These are phyloP conservation scores for Hipparchia sbordonii DNA, from an alignment of 2,888 invertebrate species.

Conservation along the genomic window DNA sequence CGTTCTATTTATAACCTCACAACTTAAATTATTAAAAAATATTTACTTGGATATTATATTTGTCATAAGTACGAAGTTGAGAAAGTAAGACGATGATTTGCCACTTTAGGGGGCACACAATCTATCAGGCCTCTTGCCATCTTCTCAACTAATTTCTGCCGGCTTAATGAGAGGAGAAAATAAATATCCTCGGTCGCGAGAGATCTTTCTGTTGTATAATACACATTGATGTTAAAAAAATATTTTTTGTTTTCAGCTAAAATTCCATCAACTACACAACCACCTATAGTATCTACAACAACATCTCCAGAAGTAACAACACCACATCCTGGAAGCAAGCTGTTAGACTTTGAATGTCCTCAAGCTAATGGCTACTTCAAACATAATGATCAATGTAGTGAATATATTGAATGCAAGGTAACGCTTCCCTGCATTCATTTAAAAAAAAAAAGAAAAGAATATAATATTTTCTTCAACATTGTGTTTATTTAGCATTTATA, in stretches of 20 bases:
- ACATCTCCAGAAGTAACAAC: not conserved
- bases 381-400: not conserved
- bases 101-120: no score
- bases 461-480: not conserved
- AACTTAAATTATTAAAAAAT: no score
- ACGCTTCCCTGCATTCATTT: not conserved
- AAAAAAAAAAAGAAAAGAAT: no score
- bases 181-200: no score
- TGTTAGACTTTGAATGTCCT: not conserved
- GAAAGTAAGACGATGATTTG: no score
- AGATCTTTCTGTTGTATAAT: no score
- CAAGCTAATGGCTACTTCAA: constrained; percentile 5
- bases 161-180: no score
- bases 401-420: constrained; percentile 18
- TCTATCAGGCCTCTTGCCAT: no score
- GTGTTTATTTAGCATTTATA: not conserved
- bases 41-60: no score
- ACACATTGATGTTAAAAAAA: not conserved
- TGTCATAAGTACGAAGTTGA: no score
- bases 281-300: not conserved
- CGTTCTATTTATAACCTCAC: no score
- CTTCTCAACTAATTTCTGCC: no score
- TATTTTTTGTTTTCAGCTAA: not conserved
- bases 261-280: not conserved
- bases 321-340: not conserved